Base-by-base conservation (phyloP, 2,888 invertebrate genomes). In the Hirudinaria manillensis region DNA sequence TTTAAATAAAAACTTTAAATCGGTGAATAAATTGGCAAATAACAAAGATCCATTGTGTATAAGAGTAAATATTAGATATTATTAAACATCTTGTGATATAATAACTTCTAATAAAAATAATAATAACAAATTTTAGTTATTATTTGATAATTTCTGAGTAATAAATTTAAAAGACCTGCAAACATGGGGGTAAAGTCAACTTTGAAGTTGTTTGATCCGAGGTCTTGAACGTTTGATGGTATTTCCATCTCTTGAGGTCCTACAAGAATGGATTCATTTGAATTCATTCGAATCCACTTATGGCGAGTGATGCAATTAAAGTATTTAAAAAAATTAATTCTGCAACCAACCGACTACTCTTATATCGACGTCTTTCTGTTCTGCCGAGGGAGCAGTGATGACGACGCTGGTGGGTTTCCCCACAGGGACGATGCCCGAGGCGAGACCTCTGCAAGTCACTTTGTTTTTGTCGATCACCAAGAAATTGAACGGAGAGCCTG, bases 401-500 rank as follows among this genome's bases (percentile, higher is more conserved):
- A 29, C 36, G 67, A 77, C 70, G 36, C 72, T 55, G 3, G 75
- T 61, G 29, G 56, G 66, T 70, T 73, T 75, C 27, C 75, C 71
- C 53, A 77, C 77, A 24, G 77, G 77, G 19, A 75, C 68, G 32
- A 75, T 55, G 27, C 77, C 77, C 19, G 70, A 56, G 27, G 65
- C 65, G 19, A 67, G 65, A 0, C 70, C 67, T 16, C 65, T 36
- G 36, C 56, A 32, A 19, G 45, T 55, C 13, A 77, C 71, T 56
- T 72, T 77, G 72, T 61, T 70, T 38, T 70, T 55, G 61, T 77
- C 77, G 36, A 77, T 72, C 61, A 75, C 77, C 27, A 65, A 24
- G 75, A 77, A 77, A 24, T 34, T 75, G 67, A 77, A 77, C 13
- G 77, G 77, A 75, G 68, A 53, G 19, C 72, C 76, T 76, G 70